Conservation (phyloP, 2,797 vertebrate genomes). For the Prunella strophiata region DNA sequence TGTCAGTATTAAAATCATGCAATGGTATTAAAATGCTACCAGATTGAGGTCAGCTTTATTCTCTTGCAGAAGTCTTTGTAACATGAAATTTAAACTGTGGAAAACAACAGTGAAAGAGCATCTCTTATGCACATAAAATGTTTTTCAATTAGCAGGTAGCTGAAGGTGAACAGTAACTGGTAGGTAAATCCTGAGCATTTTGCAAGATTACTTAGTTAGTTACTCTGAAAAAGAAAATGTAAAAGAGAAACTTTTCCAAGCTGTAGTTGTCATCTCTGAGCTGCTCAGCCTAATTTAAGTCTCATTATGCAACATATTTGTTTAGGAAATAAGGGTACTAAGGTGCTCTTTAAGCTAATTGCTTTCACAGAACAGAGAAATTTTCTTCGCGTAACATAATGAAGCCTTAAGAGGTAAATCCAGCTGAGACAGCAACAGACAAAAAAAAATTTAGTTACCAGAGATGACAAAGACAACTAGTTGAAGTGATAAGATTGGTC, state of each 20-base stretch:
- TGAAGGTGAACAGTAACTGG: background rate
- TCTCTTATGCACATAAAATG: background rate
- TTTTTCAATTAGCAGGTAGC: background rate
- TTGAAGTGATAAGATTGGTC: background rate
- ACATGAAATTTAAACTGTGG: background rate
- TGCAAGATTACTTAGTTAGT: background rate
- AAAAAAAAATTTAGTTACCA: background rate
- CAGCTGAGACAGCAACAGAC: background rate
- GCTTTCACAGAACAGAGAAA: background rate
- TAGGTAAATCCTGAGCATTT: background rate
- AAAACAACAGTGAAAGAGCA: background rate
- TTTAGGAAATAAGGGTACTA: conserved; percentile 9
- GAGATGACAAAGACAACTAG: background rate
- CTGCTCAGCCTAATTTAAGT: conserved; percentile 9
- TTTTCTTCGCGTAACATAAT: background rate
- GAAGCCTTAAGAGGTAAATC: background rate
- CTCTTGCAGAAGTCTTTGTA: background rate
- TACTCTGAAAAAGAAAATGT: background rate
- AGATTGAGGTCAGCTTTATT: conserved; percentile 14
- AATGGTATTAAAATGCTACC: background rate
- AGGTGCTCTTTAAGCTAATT: conserved; percentile 8
- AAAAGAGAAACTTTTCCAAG: background rate
- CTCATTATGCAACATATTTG: conserved; percentile 4
- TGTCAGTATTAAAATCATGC: conserved; percentile 16
- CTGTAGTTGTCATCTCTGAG: background rate